Conservation (phyloP, 2,888 invertebrate genomes). For the Acrobasis suavella region DNA sequence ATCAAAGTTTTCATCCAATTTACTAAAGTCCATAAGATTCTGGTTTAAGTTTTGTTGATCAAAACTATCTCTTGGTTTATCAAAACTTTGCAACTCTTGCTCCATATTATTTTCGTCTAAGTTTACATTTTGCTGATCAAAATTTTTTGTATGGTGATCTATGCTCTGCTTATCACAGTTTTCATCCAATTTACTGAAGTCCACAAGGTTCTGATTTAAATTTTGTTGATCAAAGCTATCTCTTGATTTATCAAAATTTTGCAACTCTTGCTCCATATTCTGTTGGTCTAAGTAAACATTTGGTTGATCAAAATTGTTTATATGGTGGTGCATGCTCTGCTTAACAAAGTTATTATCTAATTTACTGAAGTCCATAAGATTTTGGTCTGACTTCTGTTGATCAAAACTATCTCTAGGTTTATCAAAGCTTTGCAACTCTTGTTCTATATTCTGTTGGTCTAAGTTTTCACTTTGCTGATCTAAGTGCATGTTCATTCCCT, state of each 20-base stretch:
- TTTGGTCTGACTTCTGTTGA: slow-evolving; percentile 17
- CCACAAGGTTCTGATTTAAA: background rate
- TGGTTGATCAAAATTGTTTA: background rate
- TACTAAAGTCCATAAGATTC: slow-evolving; percentile 26
- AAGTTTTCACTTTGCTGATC: slow-evolving; percentile 28
- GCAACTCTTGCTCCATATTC: slow-evolving; percentile 34
- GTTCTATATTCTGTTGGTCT: slow-evolving; percentile 22
- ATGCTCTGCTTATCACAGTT: slow-evolving; percentile 27
- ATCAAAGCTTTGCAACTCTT: background rate
- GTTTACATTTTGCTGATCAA: slow-evolving; percentile 18
- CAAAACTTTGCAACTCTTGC: slow-evolving; percentile 35
- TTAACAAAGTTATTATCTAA: slow-evolving; percentile 26
- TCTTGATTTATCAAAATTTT: slow-evolving; percentile 32
- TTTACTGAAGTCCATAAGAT: background rate
- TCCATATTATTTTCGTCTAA: slow-evolving; percentile 33
- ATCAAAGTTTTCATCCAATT: slow-evolving; percentile 7
- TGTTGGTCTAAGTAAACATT: slow-evolving; percentile 30
- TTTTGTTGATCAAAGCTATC: slow-evolving; percentile 22
- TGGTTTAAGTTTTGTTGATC: slow-evolving; percentile 25
- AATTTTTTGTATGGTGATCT: background rate
- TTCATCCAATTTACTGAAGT: background rate
- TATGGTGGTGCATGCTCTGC: slow-evolving; percentile 15
- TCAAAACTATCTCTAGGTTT: background rate
- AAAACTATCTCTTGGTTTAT: slow-evolving; percentile 29
- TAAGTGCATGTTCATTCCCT: slow-evolving; percentile 24